These are phyloP conservation scores for Nesidiocoris tenuis DNA, from an alignment of 2,888 invertebrate genomes.

Conservation along the genomic window DNA sequence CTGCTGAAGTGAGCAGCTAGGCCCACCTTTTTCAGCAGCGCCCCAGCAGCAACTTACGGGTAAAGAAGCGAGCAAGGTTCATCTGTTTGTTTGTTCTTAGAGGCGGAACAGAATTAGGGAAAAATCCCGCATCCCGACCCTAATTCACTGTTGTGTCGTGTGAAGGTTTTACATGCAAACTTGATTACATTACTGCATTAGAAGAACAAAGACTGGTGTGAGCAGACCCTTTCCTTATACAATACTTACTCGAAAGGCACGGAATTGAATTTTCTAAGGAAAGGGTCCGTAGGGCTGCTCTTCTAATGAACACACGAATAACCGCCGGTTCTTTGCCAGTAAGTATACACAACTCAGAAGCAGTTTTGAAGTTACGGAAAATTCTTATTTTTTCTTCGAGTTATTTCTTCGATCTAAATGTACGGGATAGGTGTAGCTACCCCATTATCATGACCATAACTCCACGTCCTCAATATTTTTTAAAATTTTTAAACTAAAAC, in stretches of 20 bases:
- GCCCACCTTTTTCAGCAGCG: background rate
- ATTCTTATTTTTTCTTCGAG: too few relatives aligned
- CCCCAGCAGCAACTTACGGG: too few relatives aligned
- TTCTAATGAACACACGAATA: background rate
- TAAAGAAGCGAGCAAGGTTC: background rate
- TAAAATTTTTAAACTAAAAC: too few relatives aligned
- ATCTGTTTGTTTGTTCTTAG: background rate
- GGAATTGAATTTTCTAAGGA: background rate
- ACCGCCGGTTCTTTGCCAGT: background rate
- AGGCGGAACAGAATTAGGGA: background rate
- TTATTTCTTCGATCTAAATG: too few relatives aligned
- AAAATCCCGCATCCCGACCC: background rate
- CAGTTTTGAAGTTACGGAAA: too few relatives aligned
- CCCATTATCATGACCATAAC: too few relatives aligned
- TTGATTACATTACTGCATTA: constrained; percentile 42
- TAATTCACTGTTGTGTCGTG: background rate
- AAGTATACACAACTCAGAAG: too few relatives aligned
- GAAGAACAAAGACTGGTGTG: background rate
- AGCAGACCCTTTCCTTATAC: background rate
- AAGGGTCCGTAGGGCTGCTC: background rate
- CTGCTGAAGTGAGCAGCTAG: background rate
- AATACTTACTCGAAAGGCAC: background rate
- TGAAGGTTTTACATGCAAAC: constrained; percentile 41
- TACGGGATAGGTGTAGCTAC: too few relatives aligned
- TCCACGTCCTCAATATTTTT: too few relatives aligned